Evolutionary conservation across 2,888 invertebrate genomes (phyloP).

Genomic region (Copidosoma aretas): DNA sequence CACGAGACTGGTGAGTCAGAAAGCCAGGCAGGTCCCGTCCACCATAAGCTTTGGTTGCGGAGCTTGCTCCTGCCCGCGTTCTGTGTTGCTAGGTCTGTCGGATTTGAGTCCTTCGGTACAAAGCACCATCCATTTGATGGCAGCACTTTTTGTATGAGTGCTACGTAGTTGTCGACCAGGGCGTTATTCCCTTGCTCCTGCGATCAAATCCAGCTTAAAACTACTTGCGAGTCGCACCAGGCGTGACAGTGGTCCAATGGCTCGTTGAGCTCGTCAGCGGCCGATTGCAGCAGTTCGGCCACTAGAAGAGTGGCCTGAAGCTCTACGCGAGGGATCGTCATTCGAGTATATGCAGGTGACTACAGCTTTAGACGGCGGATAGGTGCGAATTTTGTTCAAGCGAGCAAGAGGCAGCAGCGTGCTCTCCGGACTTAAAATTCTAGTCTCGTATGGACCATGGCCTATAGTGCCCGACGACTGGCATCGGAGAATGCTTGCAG

Average conservation of each 20-base stretch:
- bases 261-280: neutral
- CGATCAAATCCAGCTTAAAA: conserved; percentile 1
- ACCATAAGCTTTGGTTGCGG: no score
- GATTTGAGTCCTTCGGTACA: conserved; percentile 3
- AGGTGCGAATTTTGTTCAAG: conserved; percentile 9
- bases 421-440: no score
- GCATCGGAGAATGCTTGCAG: no score
- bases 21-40: neutral
- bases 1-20: neutral
- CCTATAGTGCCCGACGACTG: no score
- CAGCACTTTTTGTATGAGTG: conserved; percentile 9
- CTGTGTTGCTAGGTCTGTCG: conserved; percentile 8
- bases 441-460: no score
- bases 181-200: neutral
- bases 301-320: conserved; percentile 3
- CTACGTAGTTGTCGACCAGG: conserved; percentile 14
- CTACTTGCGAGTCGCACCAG: conserved; percentile 1
- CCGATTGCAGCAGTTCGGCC: neutral
- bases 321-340: conserved; percentile 8
- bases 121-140: neutral
- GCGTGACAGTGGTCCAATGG: neutral
- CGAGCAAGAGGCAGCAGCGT: no score
- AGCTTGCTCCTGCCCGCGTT: neutral
- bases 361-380: neutral
- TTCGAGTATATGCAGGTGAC: neutral